These are phyloP conservation scores for Hyles euphorbiae DNA, from an alignment of 1,140 invertebrate genomes.

Conservation along the genomic window DNA sequence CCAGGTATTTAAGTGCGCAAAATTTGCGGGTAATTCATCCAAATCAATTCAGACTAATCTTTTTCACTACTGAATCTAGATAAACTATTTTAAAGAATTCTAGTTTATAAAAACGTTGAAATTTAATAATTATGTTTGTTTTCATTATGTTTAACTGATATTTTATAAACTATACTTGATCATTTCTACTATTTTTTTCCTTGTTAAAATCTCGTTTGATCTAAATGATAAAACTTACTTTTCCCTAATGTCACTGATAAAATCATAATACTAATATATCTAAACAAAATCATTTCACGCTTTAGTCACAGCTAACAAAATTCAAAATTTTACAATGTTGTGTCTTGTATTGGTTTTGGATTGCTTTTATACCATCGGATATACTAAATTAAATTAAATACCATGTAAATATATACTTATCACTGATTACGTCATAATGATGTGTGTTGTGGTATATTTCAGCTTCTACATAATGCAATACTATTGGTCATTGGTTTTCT, in stretches of 20 bases:
- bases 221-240: too few relatives aligned
- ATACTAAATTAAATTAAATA: conserved; percentile 31
- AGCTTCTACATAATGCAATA: conserved; percentile 72
- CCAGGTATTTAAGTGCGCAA: too few relatives aligned
- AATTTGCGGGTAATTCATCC: too few relatives aligned
- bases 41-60: too few relatives aligned
- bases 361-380: conserved; percentile 36
- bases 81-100: too few relatives aligned
- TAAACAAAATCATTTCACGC: conserved; percentile 59
- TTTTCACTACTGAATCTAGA: too few relatives aligned
- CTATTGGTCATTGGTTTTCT: conserved; percentile 72
- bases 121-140: too few relatives aligned
- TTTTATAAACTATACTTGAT: too few relatives aligned
- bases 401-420: conserved; percentile 10
- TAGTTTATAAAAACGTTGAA: too few relatives aligned
- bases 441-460: conserved; percentile 70
- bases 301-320: conserved; percentile 73
- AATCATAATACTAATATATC: conserved; percentile 40
- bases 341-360: conserved; percentile 76
- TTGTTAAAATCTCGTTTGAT: too few relatives aligned
- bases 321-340: conserved; percentile 74
- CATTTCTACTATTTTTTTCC: too few relatives aligned
- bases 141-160: too few relatives aligned
- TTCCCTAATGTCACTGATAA: conserved; percentile 2
- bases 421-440: conserved; percentile 39